phyloP scores from a whole-genome alignment of 2,888 invertebrate genomes.

The Philereme transversata region DNA sequence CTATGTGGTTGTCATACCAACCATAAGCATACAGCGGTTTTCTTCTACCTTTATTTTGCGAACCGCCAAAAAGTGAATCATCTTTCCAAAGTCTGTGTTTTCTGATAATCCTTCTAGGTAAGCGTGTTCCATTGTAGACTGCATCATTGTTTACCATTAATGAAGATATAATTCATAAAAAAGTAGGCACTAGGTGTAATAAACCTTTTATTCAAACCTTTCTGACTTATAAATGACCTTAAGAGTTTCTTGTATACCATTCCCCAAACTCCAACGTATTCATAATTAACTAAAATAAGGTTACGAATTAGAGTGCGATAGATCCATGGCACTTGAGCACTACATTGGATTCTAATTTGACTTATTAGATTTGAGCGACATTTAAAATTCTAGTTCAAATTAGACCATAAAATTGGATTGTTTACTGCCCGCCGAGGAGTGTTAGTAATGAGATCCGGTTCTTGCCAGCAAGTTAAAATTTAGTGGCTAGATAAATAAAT shows the following conservation, averaged over 20 bases:
- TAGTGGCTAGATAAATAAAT: slow-evolving; percentile 5
- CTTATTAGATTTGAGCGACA: slow-evolving; percentile 76
- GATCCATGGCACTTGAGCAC: slow-evolving; percentile 42
- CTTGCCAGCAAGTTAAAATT: slow-evolving; percentile 20
- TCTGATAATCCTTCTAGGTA: too few species aligned
- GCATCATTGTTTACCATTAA: too few species aligned
- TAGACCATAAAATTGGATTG: slow-evolving; percentile 66
- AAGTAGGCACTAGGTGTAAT: too few species aligned
- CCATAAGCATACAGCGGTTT: too few species aligned
- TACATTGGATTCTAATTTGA: slow-evolving; percentile 74
- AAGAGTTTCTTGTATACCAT: background rate
- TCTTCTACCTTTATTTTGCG: too few species aligned
- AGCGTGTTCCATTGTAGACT: too few species aligned
- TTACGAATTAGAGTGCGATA: slow-evolving; percentile 23
- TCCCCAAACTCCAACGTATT: slow-evolving; percentile 9
- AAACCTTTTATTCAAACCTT: too few species aligned
- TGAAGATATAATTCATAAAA: too few species aligned
- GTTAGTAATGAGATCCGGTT: slow-evolving; percentile 49
- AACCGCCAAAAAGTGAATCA: too few species aligned
- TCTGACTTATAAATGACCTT: background rate
- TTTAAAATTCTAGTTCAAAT: slow-evolving; percentile 71
- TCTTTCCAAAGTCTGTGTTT: too few species aligned
- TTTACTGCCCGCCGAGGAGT: slow-evolving; percentile 55
- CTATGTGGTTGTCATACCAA: too few species aligned
- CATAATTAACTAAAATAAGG: slow-evolving; percentile 26